Conservation (phyloP, 2,888 invertebrate species). For the Drosophila fungiperda region DNA sequence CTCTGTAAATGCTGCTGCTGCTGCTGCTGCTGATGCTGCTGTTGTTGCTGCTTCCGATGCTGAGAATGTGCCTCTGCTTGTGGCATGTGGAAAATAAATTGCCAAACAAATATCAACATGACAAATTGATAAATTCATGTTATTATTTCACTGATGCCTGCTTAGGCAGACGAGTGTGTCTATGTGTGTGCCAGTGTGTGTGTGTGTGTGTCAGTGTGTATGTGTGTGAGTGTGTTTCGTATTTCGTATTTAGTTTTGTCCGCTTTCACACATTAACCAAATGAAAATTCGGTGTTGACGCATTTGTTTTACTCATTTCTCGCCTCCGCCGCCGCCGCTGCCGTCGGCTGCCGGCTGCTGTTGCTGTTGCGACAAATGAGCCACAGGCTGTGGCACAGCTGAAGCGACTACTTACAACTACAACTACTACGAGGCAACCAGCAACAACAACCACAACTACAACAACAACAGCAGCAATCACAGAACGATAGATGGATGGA, state of each 20-base stretch:
- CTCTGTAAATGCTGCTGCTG: conserved; percentile 6
- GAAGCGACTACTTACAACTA: conserved; percentile 52
- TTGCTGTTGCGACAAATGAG: conserved; percentile 69
- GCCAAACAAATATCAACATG: conserved; percentile 81
- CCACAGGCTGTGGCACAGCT: conserved; percentile 70
- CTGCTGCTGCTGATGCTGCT: conserved; percentile 21
- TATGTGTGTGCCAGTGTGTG: not conserved
- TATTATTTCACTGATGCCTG: conserved; percentile 74
- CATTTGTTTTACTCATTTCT: conserved; percentile 78
- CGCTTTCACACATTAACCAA: conserved; percentile 80
- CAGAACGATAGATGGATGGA: conserved; percentile 47
- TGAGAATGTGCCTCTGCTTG: conserved; percentile 27
- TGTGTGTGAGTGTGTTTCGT: conserved; percentile 32
- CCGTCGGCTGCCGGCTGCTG: conserved; percentile 8
- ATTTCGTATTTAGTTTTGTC: conserved; percentile 56
- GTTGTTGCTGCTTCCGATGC: conserved; percentile 19
- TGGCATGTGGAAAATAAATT: conserved; percentile 77
- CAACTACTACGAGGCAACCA: conserved; percentile 4
- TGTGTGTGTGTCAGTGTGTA: conserved; percentile 9
- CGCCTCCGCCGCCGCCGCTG: not conserved
- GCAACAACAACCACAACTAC: conserved; percentile 7
- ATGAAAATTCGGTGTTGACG: conserved; percentile 82
- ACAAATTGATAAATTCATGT: conserved; percentile 82
- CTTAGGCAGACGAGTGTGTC: conserved; percentile 37
- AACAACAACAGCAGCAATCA: conserved; percentile 38